These are phyloP conservation scores for Phocoena phocoena DNA, from an alignment of 2,113 vertebrate genomes.

Conservation along the genomic window DNA sequence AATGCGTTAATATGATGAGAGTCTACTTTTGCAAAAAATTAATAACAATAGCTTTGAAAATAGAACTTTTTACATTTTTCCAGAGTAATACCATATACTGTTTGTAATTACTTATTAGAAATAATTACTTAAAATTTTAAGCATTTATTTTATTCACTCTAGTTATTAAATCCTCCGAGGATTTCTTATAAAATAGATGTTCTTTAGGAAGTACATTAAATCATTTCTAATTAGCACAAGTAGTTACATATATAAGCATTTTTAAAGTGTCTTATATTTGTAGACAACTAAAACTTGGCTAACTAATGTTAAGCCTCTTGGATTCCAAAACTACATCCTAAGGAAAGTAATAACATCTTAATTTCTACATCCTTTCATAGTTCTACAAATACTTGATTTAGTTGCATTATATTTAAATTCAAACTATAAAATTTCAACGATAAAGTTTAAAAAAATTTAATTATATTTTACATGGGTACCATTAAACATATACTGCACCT, in stretches of 20 bases:
- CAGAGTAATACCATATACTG: not conserved
- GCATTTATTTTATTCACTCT: slow-evolving; percentile 13
- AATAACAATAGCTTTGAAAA: not conserved
- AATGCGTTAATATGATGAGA: not conserved
- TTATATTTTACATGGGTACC: not conserved
- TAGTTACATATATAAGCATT: not conserved
- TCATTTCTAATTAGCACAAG: slow-evolving; percentile 30
- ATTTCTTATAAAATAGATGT: not conserved
- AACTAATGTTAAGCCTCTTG: not conserved
- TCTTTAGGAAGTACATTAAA: not conserved
- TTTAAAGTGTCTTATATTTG: not conserved
- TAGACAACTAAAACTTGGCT: slow-evolving; percentile 45
- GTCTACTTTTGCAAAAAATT: not conserved
- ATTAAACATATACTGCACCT: not conserved
- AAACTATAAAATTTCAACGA: not conserved
- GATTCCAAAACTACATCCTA: not conserved
- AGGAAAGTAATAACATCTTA: not conserved
- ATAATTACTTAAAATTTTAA: slow-evolving; percentile 21
- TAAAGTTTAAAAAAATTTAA: not conserved
- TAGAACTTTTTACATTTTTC: not conserved
- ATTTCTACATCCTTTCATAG: not conserved
- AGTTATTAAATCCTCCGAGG: slow-evolving; percentile 12
- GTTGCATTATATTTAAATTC: not conserved
- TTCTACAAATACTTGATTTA: not conserved
- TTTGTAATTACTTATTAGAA: not conserved